Percentiles rank a stretch among this genome's conserved stretches.
These are phyloP conservation scores for Lutraria rhynchaena DNA, from an alignment of 1,140 invertebrate species.

Conservation along the genomic window DNA sequence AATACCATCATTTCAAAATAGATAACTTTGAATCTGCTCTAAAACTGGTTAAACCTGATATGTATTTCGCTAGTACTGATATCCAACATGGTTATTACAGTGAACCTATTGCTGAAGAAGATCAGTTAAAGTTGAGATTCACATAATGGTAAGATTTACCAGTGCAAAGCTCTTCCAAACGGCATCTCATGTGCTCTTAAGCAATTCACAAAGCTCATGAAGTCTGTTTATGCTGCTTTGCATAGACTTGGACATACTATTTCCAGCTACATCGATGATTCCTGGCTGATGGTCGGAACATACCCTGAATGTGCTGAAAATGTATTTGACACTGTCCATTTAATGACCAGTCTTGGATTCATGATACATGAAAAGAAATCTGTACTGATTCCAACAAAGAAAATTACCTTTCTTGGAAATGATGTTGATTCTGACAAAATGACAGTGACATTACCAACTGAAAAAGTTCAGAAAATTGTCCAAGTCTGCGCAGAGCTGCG, in stretches of 20 bases:
- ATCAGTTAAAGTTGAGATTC: slow-evolving; percentile 35
- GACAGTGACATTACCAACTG: too few species aligned
- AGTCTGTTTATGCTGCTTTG: slow-evolving; percentile 20
- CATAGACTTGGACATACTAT: slow-evolving; percentile 40
- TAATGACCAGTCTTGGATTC: not conserved
- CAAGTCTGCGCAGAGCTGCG: too few species aligned
- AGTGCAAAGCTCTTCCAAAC: slow-evolving; percentile 31
- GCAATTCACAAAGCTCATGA: slow-evolving; percentile 33
- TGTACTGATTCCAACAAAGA: slow-evolving; percentile 42
- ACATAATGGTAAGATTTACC: slow-evolving; percentile 9
- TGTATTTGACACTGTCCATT: not conserved
- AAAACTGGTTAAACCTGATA: slow-evolving; percentile 34
- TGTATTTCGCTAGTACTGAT: slow-evolving; percentile 1
- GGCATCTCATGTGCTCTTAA: slow-evolving; percentile 29
- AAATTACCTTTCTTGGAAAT: slow-evolving; percentile 58
- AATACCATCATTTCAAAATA: slow-evolving; percentile 59
- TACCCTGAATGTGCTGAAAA: not conserved
- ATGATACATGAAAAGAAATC: slow-evolving; percentile 47
- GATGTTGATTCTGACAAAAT: too few species aligned
- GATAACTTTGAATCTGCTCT: slow-evolving; percentile 52
- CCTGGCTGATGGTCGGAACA: slow-evolving; percentile 31
- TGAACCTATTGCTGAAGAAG: slow-evolving; percentile 23
- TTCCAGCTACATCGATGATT: slow-evolving; percentile 33
- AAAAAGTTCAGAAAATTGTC: too few species aligned
- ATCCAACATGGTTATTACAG: slow-evolving; percentile 17